phyloP scores from a whole-genome alignment of 2,797 vertebrate genomes.

The Sebastiscus albofasciatus region DNA sequence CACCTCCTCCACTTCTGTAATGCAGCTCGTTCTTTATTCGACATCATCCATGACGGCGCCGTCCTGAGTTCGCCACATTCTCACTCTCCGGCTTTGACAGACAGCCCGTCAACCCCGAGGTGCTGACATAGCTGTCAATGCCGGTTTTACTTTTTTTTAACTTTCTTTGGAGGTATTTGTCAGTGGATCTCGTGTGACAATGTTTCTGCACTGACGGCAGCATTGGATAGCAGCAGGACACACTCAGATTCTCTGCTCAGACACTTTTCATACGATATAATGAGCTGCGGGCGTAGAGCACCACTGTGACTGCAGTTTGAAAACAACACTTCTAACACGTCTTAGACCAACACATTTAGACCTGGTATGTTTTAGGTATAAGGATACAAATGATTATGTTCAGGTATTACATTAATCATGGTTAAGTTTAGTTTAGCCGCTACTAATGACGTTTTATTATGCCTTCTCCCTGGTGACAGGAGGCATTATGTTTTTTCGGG shows the following conservation, averaged over 20 bases:
- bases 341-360: not conserved
- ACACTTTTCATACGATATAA: constrained; percentile 22
- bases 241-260: constrained; percentile 21
- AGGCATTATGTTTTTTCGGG: too few species aligned
- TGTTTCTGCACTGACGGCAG: constrained; percentile 36
- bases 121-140: constrained; percentile 48
- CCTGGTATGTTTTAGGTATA: not conserved
- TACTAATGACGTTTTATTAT: not conserved
- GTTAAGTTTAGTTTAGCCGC: not conserved
- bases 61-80: constrained; percentile 6
- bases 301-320: not conserved
- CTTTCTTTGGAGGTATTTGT: constrained; percentile 39
- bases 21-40: constrained; percentile 57
- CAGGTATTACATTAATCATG: not conserved
- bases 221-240: constrained; percentile 20
- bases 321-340: not conserved
- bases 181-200: constrained; percentile 44
- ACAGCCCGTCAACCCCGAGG: constrained; percentile 26
- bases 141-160: constrained; percentile 32
- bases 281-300: not conserved
- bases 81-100: constrained; percentile 41
- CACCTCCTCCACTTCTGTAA: constrained; percentile 26
- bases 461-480: accelerated
- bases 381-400: not conserved
- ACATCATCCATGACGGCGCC: not conserved